These are phyloP conservation scores for Eristalinus sepulchralis DNA, from an alignment of 2,888 invertebrate species.

Conservation along the genomic window DNA sequence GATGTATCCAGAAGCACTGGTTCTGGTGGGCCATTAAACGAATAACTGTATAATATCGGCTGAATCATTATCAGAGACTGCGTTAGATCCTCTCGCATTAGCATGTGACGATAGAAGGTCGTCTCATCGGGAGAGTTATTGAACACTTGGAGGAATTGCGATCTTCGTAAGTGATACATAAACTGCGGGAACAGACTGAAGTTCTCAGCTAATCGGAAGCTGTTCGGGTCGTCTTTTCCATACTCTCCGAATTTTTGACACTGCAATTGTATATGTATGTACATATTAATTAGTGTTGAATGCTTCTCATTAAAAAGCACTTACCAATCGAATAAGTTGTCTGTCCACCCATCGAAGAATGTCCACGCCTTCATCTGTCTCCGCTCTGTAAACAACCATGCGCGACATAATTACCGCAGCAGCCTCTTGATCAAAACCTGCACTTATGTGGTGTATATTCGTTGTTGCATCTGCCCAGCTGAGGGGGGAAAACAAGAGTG, in stretches of 20 bases:
- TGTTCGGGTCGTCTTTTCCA: constrained; percentile 97
- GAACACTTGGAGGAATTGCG: constrained; percentile 99
- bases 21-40: constrained; percentile 98
- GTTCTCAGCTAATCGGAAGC: constrained; percentile 97
- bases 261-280: constrained; percentile 83
- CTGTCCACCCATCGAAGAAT: constrained; percentile 99
- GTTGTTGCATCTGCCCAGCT: constrained; percentile 98
- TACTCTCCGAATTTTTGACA: constrained; percentile 99
- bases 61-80: constrained; percentile 99
- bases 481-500: constrained; percentile 34
- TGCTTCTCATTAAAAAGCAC: not conserved
- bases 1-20: constrained; percentile 98
- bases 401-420: constrained; percentile 98
- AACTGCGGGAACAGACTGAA: constrained; percentile 99
- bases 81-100: constrained; percentile 97
- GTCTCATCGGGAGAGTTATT: constrained; percentile 99
- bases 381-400: constrained; percentile 97
- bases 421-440: constrained; percentile 99
- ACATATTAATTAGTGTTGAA: not conserved
- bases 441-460: constrained; percentile 94
- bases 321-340: constrained; percentile 96
- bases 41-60: constrained; percentile 98
- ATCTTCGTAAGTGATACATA: constrained; percentile 99
- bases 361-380: constrained; percentile 97
- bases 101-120: constrained; percentile 98